phyloP scores from a whole-genome alignment of 53 echinoderm and acorn worm genomes.

The Echinarachnius parma region DNA sequence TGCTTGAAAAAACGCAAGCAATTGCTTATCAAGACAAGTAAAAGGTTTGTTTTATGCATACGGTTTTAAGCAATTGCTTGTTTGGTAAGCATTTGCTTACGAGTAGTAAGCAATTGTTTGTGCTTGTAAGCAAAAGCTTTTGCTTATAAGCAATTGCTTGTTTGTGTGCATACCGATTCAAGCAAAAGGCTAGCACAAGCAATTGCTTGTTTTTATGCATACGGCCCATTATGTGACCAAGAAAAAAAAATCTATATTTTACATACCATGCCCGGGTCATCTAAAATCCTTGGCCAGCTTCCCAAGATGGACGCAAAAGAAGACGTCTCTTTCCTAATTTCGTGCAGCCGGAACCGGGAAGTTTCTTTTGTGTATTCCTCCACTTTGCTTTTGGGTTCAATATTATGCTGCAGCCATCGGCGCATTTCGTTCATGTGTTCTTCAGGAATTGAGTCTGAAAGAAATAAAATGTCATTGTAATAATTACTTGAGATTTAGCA shows the following conservation, averaged over 20 bases:
- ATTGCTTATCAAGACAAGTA: no score
- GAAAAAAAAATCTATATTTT: slow-evolving; percentile 17
- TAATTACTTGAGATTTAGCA: slow-evolving; percentile 31
- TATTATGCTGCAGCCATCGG: slow-evolving; percentile 49
- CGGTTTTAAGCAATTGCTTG: no score
- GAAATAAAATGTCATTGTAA: slow-evolving; percentile 21
- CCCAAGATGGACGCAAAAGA: slow-evolving; percentile 20
- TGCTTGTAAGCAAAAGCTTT: no score
- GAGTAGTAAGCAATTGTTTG: no score
- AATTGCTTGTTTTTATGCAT: no score
- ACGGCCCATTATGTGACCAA: no score
- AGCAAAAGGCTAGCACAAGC: no score
- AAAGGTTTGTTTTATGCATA: no score
- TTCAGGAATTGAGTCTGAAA: slow-evolving; percentile 47
- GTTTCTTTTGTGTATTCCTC: slow-evolving; percentile 45
- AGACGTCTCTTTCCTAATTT: slow-evolving; percentile 21
- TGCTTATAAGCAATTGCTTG: no score
- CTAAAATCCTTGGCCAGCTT: slow-evolving; percentile 42
- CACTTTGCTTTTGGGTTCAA: slow-evolving; percentile 40
- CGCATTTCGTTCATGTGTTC: slow-evolving; percentile 26
- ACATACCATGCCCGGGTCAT: slow-evolving; percentile 53
- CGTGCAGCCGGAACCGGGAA: slow-evolving; percentile 26
- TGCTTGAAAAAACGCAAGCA: no score
- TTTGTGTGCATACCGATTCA: no score
- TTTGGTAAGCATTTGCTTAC: no score